A percentile compares a stretch with the other conserved stretches of the same genome.
Conservation (phyloP, 2,888 invertebrate genomes). For the Ptilodon capucinus region DNA sequence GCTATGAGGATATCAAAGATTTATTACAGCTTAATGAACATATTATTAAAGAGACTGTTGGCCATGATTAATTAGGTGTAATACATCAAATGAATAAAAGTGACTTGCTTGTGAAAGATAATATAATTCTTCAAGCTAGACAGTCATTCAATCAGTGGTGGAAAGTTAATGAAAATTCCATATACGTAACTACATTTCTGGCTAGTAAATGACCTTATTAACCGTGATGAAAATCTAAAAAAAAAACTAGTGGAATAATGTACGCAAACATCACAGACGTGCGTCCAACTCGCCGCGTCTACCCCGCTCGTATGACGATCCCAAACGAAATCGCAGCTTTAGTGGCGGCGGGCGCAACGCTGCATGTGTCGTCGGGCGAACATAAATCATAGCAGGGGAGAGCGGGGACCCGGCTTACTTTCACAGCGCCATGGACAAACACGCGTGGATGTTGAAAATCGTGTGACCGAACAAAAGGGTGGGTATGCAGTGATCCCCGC, state of each 20-base stretch:
- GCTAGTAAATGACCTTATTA: too few relatives aligned
- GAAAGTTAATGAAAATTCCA: too few relatives aligned
- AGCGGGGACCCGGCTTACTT: slow-evolving; percentile 67
- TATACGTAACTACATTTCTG: too few relatives aligned
- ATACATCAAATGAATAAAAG: too few relatives aligned
- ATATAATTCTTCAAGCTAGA: too few relatives aligned
- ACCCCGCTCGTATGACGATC: slow-evolving; percentile 40
- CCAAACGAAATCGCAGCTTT: slow-evolving; percentile 62
- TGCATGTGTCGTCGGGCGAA: slow-evolving; percentile 76
- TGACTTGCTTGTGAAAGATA: too few relatives aligned
- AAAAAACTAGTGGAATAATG: too few relatives aligned
- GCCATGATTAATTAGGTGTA: neutral
- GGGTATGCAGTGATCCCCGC: neutral
- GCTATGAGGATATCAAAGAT: neutral
- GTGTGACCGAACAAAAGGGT: slow-evolving; percentile 2
- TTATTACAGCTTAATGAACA: neutral
- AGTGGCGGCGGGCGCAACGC: slow-evolving; percentile 68
- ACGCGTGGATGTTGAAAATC: slow-evolving; percentile 42
- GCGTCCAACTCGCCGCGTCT: slow-evolving; percentile 45
- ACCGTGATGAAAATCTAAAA: too few relatives aligned
- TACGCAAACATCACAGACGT: slow-evolving; percentile 22
- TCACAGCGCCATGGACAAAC: slow-evolving; percentile 55
- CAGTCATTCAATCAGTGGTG: too few relatives aligned
- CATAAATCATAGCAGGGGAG: slow-evolving; percentile 72
- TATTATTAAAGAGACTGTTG: neutral